A percentile compares a stretch with the other conserved stretches of the same genome.
These are phyloP conservation scores for Lutraria rhynchaena DNA, from an alignment of 1,140 invertebrate genomes.

Conservation along the genomic window DNA sequence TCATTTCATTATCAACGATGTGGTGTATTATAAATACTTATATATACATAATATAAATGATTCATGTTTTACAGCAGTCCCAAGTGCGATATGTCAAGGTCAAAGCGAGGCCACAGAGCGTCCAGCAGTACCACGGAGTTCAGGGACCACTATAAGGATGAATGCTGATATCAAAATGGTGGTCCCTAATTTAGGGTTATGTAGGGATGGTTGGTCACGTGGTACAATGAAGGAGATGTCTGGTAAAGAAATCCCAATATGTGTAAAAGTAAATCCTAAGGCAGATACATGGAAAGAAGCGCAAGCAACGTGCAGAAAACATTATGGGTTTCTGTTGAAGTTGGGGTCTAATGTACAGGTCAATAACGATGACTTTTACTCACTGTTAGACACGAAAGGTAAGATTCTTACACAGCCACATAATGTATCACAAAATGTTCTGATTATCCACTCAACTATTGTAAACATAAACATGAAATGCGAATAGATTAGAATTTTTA, in stretches of 20 bases:
- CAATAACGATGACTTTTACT: slow-evolving; percentile 1
- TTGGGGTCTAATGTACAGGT: slow-evolving; percentile 2
- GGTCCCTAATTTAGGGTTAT: slow-evolving; percentile 6
- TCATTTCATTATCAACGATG: no score
- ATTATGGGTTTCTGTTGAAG: slow-evolving; percentile 51
- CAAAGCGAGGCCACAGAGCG: neutral
- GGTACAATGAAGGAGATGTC: slow-evolving; percentile 12
- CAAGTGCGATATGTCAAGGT: neutral
- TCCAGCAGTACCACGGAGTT: neutral
- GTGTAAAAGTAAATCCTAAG: slow-evolving; percentile 50
- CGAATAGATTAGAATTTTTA: no score
- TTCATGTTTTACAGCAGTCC: slow-evolving; percentile 19
- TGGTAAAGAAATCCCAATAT: slow-evolving; percentile 47
- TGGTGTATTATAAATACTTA: no score
- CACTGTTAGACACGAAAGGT: neutral
- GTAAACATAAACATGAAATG: no score
- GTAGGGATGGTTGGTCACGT: slow-evolving; percentile 35
- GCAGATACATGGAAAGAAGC: slow-evolving; percentile 34
- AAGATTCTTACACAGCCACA: neutral
- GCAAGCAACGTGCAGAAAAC: slow-evolving; percentile 23
- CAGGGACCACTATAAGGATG: no score
- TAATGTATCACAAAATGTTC: no score
- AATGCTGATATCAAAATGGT: no score
- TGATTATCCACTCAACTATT: no score
- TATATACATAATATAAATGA: no score